Conservation (phyloP, 2,797 vertebrate genomes). For the Lates japonicus region DNA sequence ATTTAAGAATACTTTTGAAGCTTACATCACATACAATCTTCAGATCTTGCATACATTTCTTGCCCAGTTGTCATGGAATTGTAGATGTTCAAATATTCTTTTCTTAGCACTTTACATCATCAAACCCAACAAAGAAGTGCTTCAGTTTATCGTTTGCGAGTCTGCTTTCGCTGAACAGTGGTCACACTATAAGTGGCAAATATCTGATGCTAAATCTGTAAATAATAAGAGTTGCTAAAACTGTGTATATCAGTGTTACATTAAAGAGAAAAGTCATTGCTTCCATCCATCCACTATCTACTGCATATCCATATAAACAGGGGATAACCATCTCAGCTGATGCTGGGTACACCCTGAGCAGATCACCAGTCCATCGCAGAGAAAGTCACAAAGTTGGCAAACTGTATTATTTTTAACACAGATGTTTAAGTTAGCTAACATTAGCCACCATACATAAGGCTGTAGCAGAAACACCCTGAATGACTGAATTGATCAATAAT, state of each 20-base stretch:
- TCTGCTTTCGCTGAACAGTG: neutral
- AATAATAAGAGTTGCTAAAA: neutral
- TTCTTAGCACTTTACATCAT: neutral
- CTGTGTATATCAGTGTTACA: too few species aligned
- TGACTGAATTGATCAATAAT: neutral
- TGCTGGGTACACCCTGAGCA: too few species aligned
- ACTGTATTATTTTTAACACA: neutral
- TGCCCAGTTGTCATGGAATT: neutral
- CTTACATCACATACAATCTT: neutral
- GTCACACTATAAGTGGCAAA: too few species aligned
- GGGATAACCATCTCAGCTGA: too few species aligned
- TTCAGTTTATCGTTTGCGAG: neutral
- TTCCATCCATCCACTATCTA: too few species aligned
- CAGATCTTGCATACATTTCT: neutral
- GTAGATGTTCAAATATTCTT: neutral
- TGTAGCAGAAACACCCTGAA: neutral
- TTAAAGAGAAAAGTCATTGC: neutral
- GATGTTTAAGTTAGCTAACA: neutral
- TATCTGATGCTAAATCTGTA: neutral
- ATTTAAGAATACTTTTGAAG: neutral
- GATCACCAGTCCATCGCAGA: too few species aligned
- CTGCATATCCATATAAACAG: too few species aligned
- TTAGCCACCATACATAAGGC: neutral
- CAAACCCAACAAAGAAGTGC: neutral
- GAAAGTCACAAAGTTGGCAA: neutral